phyloP scores from a whole-genome alignment of 2,888 invertebrate genomes.

The Diploptera punctata region DNA sequence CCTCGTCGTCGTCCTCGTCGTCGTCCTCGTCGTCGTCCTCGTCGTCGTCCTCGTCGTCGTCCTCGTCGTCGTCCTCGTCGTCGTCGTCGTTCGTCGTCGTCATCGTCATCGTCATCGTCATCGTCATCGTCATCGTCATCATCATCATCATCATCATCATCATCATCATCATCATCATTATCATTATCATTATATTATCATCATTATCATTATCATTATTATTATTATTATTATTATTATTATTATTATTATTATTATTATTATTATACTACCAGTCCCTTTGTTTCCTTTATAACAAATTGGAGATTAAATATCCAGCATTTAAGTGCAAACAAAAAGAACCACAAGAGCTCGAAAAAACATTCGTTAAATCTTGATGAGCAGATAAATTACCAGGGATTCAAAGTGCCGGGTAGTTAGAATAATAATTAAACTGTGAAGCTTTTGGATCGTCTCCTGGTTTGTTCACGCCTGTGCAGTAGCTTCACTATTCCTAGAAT shows the following conservation, averaged over 20 bases:
- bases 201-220: neutral
- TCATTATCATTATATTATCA: neutral
- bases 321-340: neutral
- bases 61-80: neutral
- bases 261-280: no score
- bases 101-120: neutral
- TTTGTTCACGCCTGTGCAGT: no score
- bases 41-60: neutral
- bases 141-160: neutral
- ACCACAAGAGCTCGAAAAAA: neutral
- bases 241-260: neutral
- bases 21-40: neutral
- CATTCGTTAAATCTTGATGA: no score
- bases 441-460: no score
- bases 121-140: neutral
- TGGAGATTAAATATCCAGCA: neutral
- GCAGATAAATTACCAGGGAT: no score
- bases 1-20: neutral
- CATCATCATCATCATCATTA: neutral
- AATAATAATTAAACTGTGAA: no score
- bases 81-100: no score
- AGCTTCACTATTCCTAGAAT: no score
- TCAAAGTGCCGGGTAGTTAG: no score
- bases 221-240: neutral
- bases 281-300: neutral